Conservation (phyloP, 2,113 vertebrate genomes). For the Platysternon megacephalum region DNA sequence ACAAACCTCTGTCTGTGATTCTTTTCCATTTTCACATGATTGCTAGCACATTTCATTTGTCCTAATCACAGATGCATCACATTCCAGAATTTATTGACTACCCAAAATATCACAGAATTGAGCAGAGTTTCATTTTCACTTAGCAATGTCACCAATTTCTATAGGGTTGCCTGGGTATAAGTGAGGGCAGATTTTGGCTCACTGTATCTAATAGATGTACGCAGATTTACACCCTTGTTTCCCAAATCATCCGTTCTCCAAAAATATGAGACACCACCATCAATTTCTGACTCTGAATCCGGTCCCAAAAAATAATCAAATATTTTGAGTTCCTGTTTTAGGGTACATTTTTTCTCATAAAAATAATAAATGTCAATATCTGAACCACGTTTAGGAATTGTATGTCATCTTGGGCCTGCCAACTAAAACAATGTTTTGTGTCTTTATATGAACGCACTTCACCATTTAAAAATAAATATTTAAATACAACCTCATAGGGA, state of each 20-base stretch:
- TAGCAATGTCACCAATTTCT: neutral
- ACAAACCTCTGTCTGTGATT: too few relatives aligned
- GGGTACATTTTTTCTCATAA: conserved; percentile 28
- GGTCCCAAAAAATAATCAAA: conserved; percentile 5
- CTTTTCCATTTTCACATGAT: too few relatives aligned
- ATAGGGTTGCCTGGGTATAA: neutral
- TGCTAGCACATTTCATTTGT: too few relatives aligned
- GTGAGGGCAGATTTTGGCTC: neutral
- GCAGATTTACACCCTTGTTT: neutral
- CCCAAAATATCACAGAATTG: too few relatives aligned
- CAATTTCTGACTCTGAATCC: neutral
- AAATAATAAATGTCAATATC: conserved; percentile 53
- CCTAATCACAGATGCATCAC: too few relatives aligned
- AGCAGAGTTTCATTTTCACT: neutral
- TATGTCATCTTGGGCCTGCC: conserved; percentile 23
- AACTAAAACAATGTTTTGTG: conserved; percentile 58
- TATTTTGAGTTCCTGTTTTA: conserved; percentile 34
- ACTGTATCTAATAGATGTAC: neutral
- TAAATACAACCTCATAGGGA: conserved; percentile 62
- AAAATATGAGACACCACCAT: neutral
- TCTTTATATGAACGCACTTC: conserved; percentile 54
- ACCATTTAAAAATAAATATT: conserved; percentile 73
- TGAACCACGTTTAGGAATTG: conserved; percentile 38
- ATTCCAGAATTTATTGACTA: too few relatives aligned
- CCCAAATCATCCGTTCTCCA: neutral